Evolutionary conservation across 2,888 invertebrate genomes (phyloP).

Genomic region (Cecidostiba fungosa): DNA sequence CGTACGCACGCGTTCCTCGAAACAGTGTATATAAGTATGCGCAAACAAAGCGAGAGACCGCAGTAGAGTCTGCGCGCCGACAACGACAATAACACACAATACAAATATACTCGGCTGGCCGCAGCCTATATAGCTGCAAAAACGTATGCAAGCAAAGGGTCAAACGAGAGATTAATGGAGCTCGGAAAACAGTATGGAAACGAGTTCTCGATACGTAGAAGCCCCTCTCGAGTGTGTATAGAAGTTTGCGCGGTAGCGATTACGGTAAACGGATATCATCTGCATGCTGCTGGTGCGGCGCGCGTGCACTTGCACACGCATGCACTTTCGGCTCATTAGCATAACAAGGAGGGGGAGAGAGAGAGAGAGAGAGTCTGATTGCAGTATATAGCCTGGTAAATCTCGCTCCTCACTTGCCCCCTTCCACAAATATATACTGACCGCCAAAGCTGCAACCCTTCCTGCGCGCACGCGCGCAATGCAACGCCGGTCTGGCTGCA

Average conservation of each 20-base stretch:
- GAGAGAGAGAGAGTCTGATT: constrained; percentile 35
- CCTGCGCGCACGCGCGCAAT: not conserved
- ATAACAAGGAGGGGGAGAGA: constrained; percentile 71
- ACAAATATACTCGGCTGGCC: not conserved
- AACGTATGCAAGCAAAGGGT: constrained; percentile 16
- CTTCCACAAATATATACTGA: not conserved
- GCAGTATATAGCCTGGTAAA: constrained; percentile 11
- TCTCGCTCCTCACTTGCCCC: constrained; percentile 16
- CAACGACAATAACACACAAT: not conserved
- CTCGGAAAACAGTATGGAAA: constrained; percentile 36
- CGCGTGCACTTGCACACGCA: constrained; percentile 50
- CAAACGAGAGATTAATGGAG: constrained; percentile 57
- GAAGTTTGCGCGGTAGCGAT: not conserved
- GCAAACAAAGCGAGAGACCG: constrained; percentile 29
- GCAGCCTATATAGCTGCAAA: not conserved
- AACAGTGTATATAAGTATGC: not conserved
- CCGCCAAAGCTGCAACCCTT: not conserved
- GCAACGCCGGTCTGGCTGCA: not conserved
- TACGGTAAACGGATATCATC: constrained; percentile 6
- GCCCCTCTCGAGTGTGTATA: not conserved
- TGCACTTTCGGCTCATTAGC: constrained; percentile 75
- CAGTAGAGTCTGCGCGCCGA: constrained; percentile 27
- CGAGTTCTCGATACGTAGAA: constrained; percentile 27
- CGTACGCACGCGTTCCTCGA: not conserved
- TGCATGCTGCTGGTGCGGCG: not conserved